A percentile compares a stretch with the other conserved stretches of the same genome.
Evolutionary conservation across 2,797 vertebrate species (phyloP).

Genomic region (Helicolenus hilgendorfi): DNA sequence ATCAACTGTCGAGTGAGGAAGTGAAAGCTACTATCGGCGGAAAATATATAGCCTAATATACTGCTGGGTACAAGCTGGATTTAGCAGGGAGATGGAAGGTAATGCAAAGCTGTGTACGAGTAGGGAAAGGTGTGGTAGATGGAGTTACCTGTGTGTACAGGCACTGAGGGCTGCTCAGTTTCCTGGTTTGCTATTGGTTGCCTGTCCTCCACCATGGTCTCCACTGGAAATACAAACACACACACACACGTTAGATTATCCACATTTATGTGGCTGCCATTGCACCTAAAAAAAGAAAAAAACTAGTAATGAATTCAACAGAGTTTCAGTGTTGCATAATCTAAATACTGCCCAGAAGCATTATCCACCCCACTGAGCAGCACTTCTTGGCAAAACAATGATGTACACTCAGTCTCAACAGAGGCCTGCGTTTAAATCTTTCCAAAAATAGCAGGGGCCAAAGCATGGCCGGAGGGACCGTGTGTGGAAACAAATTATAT

Average conservation of each 20-base stretch:
- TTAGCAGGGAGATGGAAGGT: background rate
- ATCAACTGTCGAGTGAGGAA: too few species aligned
- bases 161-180: conserved; percentile 83
- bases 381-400: conserved; percentile 63
- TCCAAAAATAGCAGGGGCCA: conserved; percentile 69
- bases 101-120: background rate
- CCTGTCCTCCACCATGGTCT: conserved; percentile 80
- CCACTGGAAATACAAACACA: conserved; percentile 83
- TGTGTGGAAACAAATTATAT: conserved; percentile 69
- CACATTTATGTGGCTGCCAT: conserved; percentile 28
- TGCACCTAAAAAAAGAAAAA: background rate
- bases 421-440: conserved; percentile 58
- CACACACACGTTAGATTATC: conserved; percentile 49
- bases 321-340: conserved; percentile 71
- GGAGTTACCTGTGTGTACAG: conserved; percentile 86
- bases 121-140: conserved; percentile 12
- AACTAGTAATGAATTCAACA: conserved; percentile 50
- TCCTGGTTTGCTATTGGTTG: conserved; percentile 82
- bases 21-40: too few species aligned
- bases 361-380: conserved; percentile 74
- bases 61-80: background rate
- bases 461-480: conserved; percentile 27
- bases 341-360: conserved; percentile 66
- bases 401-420: conserved; percentile 55
- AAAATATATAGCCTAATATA: too few species aligned